Evolutionary conservation across 1,140 invertebrate genomes (phyloP).

Genomic region (Sycobia sp.): DNA sequence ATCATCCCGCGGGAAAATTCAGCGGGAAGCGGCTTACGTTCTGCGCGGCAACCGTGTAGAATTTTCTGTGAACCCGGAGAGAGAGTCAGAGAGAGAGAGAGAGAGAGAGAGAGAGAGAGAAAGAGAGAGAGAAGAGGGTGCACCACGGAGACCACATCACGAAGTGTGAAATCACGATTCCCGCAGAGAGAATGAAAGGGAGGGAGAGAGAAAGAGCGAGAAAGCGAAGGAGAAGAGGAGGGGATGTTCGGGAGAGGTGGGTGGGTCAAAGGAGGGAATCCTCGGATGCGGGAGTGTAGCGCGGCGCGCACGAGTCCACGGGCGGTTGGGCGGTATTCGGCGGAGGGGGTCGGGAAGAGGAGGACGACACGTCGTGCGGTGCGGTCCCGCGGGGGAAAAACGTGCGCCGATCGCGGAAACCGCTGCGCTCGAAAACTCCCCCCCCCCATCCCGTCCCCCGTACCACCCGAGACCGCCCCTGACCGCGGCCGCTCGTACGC

Average conservation of each 20-base stretch:
- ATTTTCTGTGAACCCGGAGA: background rate
- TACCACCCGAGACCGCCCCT: background rate
- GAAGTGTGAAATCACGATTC: constrained; percentile 35
- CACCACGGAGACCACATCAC: no score
- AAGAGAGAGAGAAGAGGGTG: constrained; percentile 8
- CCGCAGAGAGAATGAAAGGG: background rate
- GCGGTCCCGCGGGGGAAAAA: constrained; percentile 16
- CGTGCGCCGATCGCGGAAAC: constrained; percentile 31
- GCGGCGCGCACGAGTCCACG: no score
- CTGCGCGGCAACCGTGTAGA: background rate
- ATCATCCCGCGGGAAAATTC: no score
- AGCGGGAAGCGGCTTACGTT: background rate
- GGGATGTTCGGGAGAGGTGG: no score
- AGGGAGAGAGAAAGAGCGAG: no score
- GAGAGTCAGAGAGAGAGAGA: background rate
- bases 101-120: background rate
- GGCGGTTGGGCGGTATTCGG: no score
- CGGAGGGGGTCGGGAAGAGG: no score
- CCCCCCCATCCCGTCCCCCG: background rate
- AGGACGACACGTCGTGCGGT: no score
- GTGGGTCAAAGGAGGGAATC: no score
- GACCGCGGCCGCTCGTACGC: background rate
- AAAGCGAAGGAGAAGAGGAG: no score
- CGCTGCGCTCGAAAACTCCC: constrained; percentile 20
- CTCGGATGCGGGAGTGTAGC: no score